Conservation (phyloP, 2,113 vertebrate species). For the Pollimyrus isidori region DNA sequence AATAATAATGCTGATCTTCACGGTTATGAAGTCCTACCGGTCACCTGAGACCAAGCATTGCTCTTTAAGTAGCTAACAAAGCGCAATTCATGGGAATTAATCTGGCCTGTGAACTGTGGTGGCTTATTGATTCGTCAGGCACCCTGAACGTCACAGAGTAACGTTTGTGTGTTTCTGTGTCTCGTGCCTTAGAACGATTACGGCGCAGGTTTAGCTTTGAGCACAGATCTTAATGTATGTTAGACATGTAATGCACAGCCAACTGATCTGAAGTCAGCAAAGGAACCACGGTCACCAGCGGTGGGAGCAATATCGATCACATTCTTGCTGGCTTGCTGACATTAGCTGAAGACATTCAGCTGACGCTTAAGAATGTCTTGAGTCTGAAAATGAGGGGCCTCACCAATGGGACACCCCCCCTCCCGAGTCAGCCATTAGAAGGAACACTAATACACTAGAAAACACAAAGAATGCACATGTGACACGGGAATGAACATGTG, state of each 20-base stretch:
- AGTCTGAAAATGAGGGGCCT: background rate
- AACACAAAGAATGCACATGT: background rate
- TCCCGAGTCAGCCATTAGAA: background rate
- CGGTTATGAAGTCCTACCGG: background rate
- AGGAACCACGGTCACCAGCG: background rate
- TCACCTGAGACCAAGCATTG: background rate
- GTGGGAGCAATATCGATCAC: background rate
- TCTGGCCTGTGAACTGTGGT: background rate
- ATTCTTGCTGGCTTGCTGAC: background rate
- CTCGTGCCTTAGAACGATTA: background rate
- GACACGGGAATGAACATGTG: background rate
- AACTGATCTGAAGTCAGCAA: background rate
- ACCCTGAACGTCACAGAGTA: background rate
- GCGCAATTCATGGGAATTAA: background rate
- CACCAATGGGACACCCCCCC: background rate
- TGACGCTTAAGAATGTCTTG: background rate
- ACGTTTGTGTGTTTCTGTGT: background rate
- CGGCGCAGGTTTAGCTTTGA: background rate
- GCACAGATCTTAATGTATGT: background rate
- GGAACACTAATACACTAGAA: background rate
- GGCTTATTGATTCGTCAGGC: constrained; percentile 9
- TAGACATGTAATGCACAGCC: background rate
- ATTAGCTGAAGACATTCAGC: background rate
- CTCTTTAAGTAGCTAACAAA: background rate
- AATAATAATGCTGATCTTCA: background rate